A percentile compares a stretch with the other conserved stretches of the same genome.
Evolutionary conservation across 2,113 vertebrate species (phyloP).

Genomic region (Lepisosteus osseus): DNA sequence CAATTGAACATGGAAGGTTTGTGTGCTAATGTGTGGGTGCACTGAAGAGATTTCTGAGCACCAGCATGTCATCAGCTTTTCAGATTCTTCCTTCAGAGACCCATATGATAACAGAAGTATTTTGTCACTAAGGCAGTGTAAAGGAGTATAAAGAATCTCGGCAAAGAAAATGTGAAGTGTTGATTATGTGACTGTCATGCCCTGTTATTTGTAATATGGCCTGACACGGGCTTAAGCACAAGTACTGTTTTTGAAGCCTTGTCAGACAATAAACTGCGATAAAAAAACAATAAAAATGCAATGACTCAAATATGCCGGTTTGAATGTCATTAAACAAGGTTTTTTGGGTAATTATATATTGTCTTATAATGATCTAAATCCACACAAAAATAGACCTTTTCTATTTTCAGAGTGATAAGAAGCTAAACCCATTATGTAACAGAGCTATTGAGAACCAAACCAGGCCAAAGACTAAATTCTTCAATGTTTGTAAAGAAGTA

Average conservation of each 20-base stretch:
- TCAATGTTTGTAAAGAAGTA: background rate
- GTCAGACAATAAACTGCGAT: conserved; percentile 10
- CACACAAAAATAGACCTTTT: background rate
- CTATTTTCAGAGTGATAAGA: background rate
- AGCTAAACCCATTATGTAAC: background rate
- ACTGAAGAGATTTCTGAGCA: background rate
- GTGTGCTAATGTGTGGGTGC: background rate
- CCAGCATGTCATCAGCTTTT: background rate
- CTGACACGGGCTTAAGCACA: conserved; percentile 4
- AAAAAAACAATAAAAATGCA: too few species aligned
- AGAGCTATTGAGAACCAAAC: background rate
- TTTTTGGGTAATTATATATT: background rate
- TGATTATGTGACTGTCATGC: conserved; percentile 33
- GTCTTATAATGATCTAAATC: background rate
- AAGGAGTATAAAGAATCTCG: conserved; percentile 42
- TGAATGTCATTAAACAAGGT: background rate
- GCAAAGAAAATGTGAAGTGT: conserved; percentile 19
- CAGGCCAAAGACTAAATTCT: background rate
- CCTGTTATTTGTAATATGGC: conserved; percentile 28
- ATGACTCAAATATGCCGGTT: too few species aligned
- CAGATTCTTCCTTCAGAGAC: conserved; percentile 10
- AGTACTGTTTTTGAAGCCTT: conserved; percentile 11
- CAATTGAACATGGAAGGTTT: background rate
- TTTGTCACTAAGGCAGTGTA: conserved; percentile 46
- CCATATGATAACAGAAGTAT: conserved; percentile 24